A percentile compares a stretch with the other conserved stretches of the same genome.
Conservation (phyloP, 1,140 invertebrate genomes). For the Danaus plexippus region DNA sequence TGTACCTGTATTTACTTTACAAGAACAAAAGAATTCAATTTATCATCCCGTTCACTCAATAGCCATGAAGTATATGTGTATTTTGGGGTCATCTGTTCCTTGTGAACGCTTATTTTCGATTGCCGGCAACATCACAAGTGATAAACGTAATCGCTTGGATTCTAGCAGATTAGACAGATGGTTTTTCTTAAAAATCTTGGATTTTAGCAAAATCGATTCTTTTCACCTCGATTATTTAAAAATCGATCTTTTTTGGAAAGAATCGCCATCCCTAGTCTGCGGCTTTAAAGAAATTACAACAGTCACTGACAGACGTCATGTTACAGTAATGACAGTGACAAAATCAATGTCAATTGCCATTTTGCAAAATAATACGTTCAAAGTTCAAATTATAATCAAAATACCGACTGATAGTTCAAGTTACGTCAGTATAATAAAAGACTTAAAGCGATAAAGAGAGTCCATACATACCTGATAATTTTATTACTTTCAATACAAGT, state of each 20-base stretch:
- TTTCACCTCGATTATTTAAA: not conserved
- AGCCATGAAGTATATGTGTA: conserved; percentile 29
- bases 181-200: conserved; percentile 1
- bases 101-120: conserved; percentile 25
- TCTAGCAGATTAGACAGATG: conserved; percentile 17
- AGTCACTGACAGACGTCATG: too few relatives aligned
- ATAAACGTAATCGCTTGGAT: conserved; percentile 25
- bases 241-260: not conserved
- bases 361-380: too few relatives aligned
- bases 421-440: too few relatives aligned
- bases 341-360: too few relatives aligned
- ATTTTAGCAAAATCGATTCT: conserved; percentile 6
- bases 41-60: conserved; percentile 32
- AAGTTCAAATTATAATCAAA: too few relatives aligned
- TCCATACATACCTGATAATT: conserved; percentile 14
- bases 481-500: conserved; percentile 17
- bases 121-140: conserved; percentile 24
- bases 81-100: conserved; percentile 34
- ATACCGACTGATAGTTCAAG: too few relatives aligned
- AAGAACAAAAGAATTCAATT: conserved; percentile 30
- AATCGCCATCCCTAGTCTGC: conserved; percentile 1
- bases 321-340: too few relatives aligned
- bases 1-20: too few relatives aligned
- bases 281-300: too few relatives aligned
- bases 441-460: too few relatives aligned